A percentile compares a stretch with the other conserved stretches of the same genome.
These are phyloP conservation scores for Ondatra zibethicus DNA, from an alignment of 2,113 vertebrate genomes.

Conservation along the genomic window DNA sequence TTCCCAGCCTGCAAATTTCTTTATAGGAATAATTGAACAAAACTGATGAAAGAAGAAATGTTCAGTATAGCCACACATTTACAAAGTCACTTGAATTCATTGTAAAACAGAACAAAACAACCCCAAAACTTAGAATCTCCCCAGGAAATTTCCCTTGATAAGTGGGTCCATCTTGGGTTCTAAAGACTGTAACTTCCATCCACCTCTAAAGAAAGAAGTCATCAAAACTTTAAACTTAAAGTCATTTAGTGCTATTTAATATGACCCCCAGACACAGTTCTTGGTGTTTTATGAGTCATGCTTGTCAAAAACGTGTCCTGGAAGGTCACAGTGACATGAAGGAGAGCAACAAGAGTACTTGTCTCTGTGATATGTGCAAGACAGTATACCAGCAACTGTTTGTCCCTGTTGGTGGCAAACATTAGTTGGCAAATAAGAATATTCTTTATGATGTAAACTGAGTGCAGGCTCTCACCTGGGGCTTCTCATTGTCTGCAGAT, in stretches of 20 bases:
- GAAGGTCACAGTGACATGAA: neutral
- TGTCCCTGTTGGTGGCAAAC: neutral
- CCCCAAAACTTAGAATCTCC: neutral
- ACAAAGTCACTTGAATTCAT: neutral
- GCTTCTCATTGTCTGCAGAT: neutral
- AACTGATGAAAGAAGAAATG: neutral
- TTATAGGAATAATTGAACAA: neutral
- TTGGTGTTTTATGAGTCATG: neutral
- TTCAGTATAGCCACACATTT: neutral
- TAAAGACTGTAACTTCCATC: neutral
- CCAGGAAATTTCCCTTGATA: neutral
- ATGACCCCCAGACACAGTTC: neutral
- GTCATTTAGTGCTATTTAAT: neutral
- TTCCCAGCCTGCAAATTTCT: neutral
- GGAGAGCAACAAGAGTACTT: neutral
- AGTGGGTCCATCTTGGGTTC: neutral
- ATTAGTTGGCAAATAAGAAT: neutral
- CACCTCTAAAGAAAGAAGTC: neutral
- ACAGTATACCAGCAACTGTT: neutral
- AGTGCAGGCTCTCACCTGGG: neutral
- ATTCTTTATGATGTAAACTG: neutral
- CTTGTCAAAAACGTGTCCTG: neutral
- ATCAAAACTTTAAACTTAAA: neutral
- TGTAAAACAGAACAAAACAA: neutral
- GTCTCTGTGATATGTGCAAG: neutral